Base-by-base conservation (phyloP, 2,113 vertebrate genomes). In the Perca fluviatilis region DNA sequence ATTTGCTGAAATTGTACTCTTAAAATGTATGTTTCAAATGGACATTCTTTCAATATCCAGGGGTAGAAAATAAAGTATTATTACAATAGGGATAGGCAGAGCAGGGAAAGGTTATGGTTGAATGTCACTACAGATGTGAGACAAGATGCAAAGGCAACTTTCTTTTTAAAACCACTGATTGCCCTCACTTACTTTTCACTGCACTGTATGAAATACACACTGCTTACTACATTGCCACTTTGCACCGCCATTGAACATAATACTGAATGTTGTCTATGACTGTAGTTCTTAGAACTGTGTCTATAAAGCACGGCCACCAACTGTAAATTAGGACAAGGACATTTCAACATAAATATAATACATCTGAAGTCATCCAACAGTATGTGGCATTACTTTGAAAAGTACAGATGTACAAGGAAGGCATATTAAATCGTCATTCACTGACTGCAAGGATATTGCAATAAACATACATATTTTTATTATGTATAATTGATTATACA, bases 401-500 rank as follows among this genome's bases (percentile, higher is more conserved):
- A 1, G 2, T 54, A 33, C 6, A 18, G 30, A 11, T 40, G 11
- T 47, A 49, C 5, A 58, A 63, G 23, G 12, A 15, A 10, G 4
- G 16, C 16, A 57, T 12, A 53, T 46, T 33, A 40, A 64, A 54
- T 74, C 30, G 63, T 49, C 3, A 21, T 69, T 63, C 36, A 58
- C 15, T 11, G 15, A 15, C 43, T 68, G 13, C 25, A 30, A 61
- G 15, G 14, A 27, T 3, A n/a, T 3, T 40, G 3, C 23, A 27
- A 15, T 27, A 19, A 66, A 25, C 11, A 50, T 4, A 47, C 53
- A 3, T 16, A 5, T n/a, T 1, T 36, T 51, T 16, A 21, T 73
- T 40, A 21, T 61, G n/a, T 66, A 47, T 27, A 43, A 61, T 71
- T 61, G 60, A 79, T 68, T 15, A 67, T 12, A 11, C 12, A 14